A percentile compares a stretch with the other conserved stretches of the same genome.
These are phyloP conservation scores for Sorex fumeus DNA, from an alignment of 2,113 vertebrate species.

Conservation along the genomic window DNA sequence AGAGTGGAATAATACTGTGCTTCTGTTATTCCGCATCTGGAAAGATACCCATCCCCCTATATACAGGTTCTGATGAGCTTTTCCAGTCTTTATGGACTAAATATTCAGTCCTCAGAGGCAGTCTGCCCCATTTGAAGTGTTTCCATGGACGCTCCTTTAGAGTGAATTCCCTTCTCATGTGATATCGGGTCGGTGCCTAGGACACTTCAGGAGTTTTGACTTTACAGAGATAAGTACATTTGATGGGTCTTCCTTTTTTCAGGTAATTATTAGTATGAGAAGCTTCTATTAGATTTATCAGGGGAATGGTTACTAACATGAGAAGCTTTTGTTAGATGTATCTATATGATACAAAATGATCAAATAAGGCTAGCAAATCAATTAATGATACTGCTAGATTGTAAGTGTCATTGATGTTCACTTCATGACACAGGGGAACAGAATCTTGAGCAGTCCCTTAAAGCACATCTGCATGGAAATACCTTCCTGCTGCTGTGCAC, in stretches of 20 bases:
- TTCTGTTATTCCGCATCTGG: not conserved
- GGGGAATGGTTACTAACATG: slow-evolving; percentile 36
- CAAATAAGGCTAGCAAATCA: not conserved
- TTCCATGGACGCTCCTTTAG: not conserved
- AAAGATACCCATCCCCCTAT: not conserved
- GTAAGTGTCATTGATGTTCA: not conserved
- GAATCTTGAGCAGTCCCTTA: slow-evolving; percentile 33
- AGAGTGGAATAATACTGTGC: not conserved
- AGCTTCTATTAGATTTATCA: not conserved
- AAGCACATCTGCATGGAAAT: slow-evolving; percentile 24
- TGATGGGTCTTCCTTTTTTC: not conserved
- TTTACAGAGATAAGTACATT: slow-evolving; percentile 3
- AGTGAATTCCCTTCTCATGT: slow-evolving; percentile 41
- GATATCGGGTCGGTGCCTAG: not conserved
- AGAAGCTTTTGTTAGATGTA: slow-evolving; percentile 33
- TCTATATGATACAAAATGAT: not conserved
- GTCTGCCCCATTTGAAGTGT: slow-evolving; percentile 23
- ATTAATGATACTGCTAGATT: slow-evolving; percentile 13
- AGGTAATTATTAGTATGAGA: too few relatives aligned
- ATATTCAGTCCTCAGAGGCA: slow-evolving; percentile 17
- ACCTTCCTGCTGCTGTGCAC: not conserved
- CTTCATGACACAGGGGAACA: not conserved
- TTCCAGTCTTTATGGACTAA: not conserved
- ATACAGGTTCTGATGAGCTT: not conserved
- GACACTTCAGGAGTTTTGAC: not conserved